Base-by-base conservation (phyloP, 2,113 vertebrate species). In the Mormoops blainvillei region DNA sequence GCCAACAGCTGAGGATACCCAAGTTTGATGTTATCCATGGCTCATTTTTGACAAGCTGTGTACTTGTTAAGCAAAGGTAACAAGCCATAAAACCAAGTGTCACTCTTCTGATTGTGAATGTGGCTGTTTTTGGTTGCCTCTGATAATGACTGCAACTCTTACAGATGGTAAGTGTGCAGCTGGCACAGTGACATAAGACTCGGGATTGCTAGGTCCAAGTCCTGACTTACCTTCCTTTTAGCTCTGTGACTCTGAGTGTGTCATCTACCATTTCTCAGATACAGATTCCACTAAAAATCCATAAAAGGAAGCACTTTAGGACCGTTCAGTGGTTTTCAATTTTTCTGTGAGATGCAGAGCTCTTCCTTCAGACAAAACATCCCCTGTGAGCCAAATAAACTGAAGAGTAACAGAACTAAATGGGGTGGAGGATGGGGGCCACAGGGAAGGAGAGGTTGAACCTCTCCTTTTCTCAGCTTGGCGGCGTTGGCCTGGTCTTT, bases 41-140 rank as follows among this genome's bases (percentile, higher is more conserved):
- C 36, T 38, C 73, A 20, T 81, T 97, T 96, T 43, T 26, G 33
- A 92, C 50, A 70, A 71, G 45, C 84, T 28, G 15, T 61, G 22
- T n/a, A 26, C 15, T 68, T 38, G n/a, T 48, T 41, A 63, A 78
- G 26, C 36, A 81, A 95, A 97, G 16, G n/a, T 9, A 52, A 93
- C n/a, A 63, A 41, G 24, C 50, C 18, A 28, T 41, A 78, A 68
- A 58, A 31, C 14, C n/a, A 56, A 41, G 4, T 31, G 14, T 7
- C 43, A 83, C 4, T 56, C 11, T 70, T n/a, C 77, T 61, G 83
- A 41, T 5, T 19, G 63, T 31, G 77, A 74, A 28, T 3, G 11
- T 16, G 33, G 5, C 22, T 68, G 14, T 45, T 18, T 67, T 80
- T 20, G 89, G 56, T 19, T 67, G 16, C 45, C 28, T 90, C 14